Conservation (phyloP, 2,113 vertebrate genomes). For the Gopherus flavomarginatus region DNA sequence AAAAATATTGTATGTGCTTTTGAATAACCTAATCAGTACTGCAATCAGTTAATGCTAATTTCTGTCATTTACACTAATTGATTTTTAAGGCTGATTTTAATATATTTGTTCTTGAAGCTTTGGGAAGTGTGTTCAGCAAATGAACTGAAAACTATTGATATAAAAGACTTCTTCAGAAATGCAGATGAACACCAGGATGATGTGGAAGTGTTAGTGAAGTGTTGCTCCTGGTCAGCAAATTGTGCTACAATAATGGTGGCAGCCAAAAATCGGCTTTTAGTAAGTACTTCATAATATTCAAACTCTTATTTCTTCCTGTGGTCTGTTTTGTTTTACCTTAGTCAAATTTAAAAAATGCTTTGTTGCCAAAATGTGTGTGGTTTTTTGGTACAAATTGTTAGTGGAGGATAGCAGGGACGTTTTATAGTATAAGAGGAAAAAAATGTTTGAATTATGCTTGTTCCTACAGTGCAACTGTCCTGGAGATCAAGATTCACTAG, state of each 20-base stretch:
- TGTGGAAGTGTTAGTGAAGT: slow-evolving; percentile 84
- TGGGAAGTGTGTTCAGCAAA: slow-evolving; percentile 88
- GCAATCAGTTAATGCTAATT: neutral
- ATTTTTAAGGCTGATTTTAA: neutral
- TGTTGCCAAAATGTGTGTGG: neutral
- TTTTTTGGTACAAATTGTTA: neutral
- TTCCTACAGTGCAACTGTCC: neutral
- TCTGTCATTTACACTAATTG: neutral
- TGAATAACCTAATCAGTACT: neutral
- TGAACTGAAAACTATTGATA: slow-evolving; percentile 85
- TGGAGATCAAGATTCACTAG: neutral
- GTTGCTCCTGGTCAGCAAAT: slow-evolving; percentile 91
- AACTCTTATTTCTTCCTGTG: neutral
- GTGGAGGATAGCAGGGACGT: neutral
- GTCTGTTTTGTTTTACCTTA: neutral
- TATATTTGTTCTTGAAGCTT: slow-evolving; percentile 80
- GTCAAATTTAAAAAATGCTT: neutral
- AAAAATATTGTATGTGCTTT: neutral
- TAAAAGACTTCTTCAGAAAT: slow-evolving; percentile 81
- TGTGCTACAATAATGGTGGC: slow-evolving; percentile 85
- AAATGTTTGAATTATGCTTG: neutral
- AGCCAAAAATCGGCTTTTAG: slow-evolving; percentile 88
- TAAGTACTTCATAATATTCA: slow-evolving; percentile 76
- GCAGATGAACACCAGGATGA: slow-evolving; percentile 81
- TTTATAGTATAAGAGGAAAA: neutral